Percentiles rank a stretch among this genome's conserved stretches.
phyloP scores from a whole-genome alignment of 1,140 invertebrate genomes.

The Gyrodactylus bullatarudis region DNA sequence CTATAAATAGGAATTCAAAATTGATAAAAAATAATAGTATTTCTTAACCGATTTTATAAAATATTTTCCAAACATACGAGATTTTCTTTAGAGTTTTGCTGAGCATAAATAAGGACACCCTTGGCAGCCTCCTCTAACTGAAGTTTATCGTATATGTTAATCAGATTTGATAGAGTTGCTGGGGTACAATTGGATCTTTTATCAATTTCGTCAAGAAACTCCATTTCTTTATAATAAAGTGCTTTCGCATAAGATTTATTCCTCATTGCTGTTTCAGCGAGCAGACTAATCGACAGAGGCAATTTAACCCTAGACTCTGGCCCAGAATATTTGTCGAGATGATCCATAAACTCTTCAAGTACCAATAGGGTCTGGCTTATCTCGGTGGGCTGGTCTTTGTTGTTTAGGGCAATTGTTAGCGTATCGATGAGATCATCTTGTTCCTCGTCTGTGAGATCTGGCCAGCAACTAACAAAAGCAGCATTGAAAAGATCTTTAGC shows the following conservation, averaged over 20 bases:
- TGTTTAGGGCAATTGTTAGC: conserved; percentile 43
- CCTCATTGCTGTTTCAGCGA: conserved; percentile 26
- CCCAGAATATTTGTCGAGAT: conserved; percentile 44
- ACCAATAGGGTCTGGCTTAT: conserved; percentile 87
- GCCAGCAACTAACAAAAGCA: conserved; percentile 94
- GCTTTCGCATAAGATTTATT: conserved; percentile 65
- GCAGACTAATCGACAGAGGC: conserved; percentile 45
- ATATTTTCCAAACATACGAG: too few relatives aligned
- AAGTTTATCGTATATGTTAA: conserved; percentile 76
- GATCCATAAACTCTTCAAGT: conserved; percentile 94
- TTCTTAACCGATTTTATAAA: too few relatives aligned
- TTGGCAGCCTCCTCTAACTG: conserved; percentile 88
- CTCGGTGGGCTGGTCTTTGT: conserved; percentile 65
- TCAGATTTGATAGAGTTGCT: conserved; percentile 9
- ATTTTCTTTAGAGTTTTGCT: conserved; percentile 32
- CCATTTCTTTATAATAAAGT: conserved; percentile 85
- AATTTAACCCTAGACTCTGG: conserved; percentile 16
- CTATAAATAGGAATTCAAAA: too few relatives aligned
- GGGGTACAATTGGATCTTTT: conserved; percentile 3
- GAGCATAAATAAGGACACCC: conserved; percentile 54
- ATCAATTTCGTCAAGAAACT: conserved; percentile 31
- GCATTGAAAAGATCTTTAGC: conserved; percentile 46
- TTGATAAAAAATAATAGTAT: too few relatives aligned
- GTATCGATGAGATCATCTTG: conserved; percentile 52
- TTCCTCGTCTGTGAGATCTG: conserved; percentile 43